These are phyloP conservation scores for Drosophila sordidula DNA, from an alignment of 2,888 invertebrate species.

Conservation along the genomic window DNA sequence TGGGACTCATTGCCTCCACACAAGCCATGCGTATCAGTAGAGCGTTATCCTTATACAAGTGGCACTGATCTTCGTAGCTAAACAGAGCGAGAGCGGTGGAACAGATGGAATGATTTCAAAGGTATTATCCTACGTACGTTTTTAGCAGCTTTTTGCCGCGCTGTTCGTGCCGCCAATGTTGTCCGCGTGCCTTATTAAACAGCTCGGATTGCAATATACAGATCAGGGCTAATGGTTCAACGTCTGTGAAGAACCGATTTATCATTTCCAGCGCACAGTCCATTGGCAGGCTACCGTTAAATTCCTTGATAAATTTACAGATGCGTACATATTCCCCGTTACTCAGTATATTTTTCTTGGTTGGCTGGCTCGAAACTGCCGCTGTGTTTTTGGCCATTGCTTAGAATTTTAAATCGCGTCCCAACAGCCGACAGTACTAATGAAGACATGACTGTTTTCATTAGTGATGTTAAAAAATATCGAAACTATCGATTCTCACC, in stretches of 20 bases:
- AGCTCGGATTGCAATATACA: slow-evolving; percentile 90
- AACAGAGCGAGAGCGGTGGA: not conserved
- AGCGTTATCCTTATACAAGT: slow-evolving; percentile 42
- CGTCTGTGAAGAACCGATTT: slow-evolving; percentile 86
- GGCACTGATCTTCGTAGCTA: slow-evolving; percentile 72
- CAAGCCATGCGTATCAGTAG: slow-evolving; percentile 78
- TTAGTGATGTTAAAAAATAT: not conserved
- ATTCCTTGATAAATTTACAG: slow-evolving; percentile 86
- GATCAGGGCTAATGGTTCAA: slow-evolving; percentile 88
- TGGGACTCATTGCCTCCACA: slow-evolving; percentile 74
- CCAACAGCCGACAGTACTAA: not conserved
- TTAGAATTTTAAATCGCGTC: slow-evolving; percentile 7
- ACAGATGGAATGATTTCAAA: not conserved
- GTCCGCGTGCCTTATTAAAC: slow-evolving; percentile 88
- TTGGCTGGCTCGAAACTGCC: not conserved
- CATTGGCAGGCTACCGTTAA: slow-evolving; percentile 86
- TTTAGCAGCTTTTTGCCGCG: slow-evolving; percentile 86
- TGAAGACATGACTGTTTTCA: not conserved
- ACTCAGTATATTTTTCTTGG: slow-evolving; percentile 69
- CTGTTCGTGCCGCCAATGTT: slow-evolving; percentile 87
- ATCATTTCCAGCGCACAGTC: slow-evolving; percentile 87
- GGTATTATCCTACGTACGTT: slow-evolving; percentile 56
- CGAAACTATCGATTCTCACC: not conserved
- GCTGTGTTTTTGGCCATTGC: slow-evolving; percentile 29
- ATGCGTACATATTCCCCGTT: slow-evolving; percentile 65